These are phyloP conservation scores for Apodemia duryi DNA, from an alignment of 2,888 invertebrate species.

Conservation along the genomic window DNA sequence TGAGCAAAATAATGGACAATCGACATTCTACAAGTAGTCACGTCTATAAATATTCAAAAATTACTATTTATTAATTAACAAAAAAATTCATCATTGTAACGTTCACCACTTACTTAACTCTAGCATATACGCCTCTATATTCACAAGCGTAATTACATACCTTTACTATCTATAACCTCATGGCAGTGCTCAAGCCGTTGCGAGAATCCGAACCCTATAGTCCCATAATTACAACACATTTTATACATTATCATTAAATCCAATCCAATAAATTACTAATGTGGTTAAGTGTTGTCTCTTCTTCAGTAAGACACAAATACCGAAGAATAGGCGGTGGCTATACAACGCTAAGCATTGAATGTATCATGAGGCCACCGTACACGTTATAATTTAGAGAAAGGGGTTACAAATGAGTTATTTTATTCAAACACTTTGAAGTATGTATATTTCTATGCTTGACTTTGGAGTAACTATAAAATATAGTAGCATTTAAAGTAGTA, in stretches of 20 bases:
- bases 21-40: constrained; percentile 23
- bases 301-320: constrained; percentile 11
- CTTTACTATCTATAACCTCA: constrained; percentile 26
- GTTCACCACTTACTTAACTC: constrained; percentile 4
- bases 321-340: too few relatives aligned
- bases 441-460: too few relatives aligned
- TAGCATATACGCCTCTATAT: constrained; percentile 22
- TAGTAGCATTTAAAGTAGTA: too few relatives aligned
- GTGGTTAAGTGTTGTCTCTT: not conserved
- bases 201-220: constrained; percentile 17
- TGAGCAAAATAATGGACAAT: constrained; percentile 50
- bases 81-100: constrained; percentile 13
- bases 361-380: too few relatives aligned
- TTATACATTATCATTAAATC: constrained; percentile 5
- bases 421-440: too few relatives aligned
- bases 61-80: constrained; percentile 21
- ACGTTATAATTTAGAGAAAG: too few relatives aligned
- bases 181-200: constrained; percentile 42
- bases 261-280: constrained; percentile 2
- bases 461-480: too few relatives aligned
- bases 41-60: constrained; percentile 24
- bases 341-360: too few relatives aligned
- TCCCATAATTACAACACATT: constrained; percentile 2
- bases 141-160: constrained; percentile 22
- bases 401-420: too few relatives aligned